Base-by-base conservation (phyloP, 2,888 invertebrate species). In the Chrysina gloriosa region DNA sequence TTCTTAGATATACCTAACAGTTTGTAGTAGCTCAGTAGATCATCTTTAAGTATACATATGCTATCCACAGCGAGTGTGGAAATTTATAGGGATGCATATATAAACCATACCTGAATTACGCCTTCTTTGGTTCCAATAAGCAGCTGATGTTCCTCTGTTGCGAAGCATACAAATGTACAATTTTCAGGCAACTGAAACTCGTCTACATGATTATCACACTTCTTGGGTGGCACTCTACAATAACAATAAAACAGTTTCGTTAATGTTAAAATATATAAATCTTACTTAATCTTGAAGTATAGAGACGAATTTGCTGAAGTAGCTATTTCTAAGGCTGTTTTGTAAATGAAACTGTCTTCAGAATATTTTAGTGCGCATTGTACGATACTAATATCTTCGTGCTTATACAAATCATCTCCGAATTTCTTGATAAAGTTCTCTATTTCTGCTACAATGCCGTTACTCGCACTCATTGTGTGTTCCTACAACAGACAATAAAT, bases 351-450 rank as follows among this genome's bases (percentile, higher is more conserved):
- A 21, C 88, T 89, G 66, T 85, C 84, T 29, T 84, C 82, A n/a
- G 87, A 85, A 77, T 90, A 86, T 74, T 89, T 89, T 21, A 93
- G 81, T 2, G 90, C 90, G 72, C 90, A 88, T 78, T 93, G 92
- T 14, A 92, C 82, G 45, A 92, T 86, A 78, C 91, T 90, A 0
- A 89, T 87, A 70, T 85, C 85, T 3, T 86, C 85, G 73, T 89
- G 89, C 65, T 87, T 86, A 72, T 87, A 87, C 48, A 92, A 82
- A 69, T 88, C 86, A 21, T 87, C 85, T 1, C 91, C 90, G 73
- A 88, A 86, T 1, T 86, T 85, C 73, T 86, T 85, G 11, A 92
- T 83, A 80, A 90, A 92, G 34, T 83, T 84, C 77, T 86, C 86
- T 66, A 89, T 84, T 73, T 87, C 87, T 63, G 78, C 77, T 1